These are phyloP conservation scores for Phyllostomus hastatus DNA, from an alignment of 2,113 vertebrate genomes.

Conservation along the genomic window DNA sequence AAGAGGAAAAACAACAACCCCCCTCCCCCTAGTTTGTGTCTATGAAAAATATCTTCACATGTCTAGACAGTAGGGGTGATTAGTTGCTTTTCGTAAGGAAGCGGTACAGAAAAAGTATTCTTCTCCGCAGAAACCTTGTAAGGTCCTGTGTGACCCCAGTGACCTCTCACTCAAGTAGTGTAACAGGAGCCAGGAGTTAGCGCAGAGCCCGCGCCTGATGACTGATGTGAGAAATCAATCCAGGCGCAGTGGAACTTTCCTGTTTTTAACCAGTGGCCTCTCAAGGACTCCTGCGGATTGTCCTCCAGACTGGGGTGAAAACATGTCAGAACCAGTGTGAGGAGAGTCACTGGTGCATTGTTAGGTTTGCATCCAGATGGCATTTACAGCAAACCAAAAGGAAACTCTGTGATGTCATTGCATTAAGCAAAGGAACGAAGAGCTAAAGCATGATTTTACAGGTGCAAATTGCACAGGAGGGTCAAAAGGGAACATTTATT, in stretches of 20 bases:
- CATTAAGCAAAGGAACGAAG: background rate
- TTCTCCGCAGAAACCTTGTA: background rate
- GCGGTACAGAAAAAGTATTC: conserved; percentile 54
- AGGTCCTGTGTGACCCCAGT: conserved; percentile 38
- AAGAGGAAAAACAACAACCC: background rate
- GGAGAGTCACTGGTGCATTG: background rate
- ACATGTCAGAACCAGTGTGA: background rate
- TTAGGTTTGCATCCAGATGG: background rate
- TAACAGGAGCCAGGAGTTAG: conserved; percentile 51
- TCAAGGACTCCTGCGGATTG: background rate
- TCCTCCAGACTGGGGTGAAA: background rate
- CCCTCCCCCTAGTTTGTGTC: background rate
- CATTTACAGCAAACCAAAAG: conserved; percentile 16
- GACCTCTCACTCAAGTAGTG: background rate
- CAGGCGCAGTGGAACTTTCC: background rate
- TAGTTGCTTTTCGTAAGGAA: conserved; percentile 1
- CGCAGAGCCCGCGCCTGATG: background rate
- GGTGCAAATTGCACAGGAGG: background rate
- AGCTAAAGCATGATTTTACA: background rate
- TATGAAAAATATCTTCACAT: conserved; percentile 52
- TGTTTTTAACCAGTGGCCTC: background rate
- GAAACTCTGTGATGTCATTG: conserved; percentile 29
- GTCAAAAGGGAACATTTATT: background rate
- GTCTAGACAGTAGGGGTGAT: conserved; percentile 51
- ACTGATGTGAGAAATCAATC: conserved; percentile 23